Evolutionary conservation across 2,113 vertebrate species (phyloP).

Genomic region (Zosterops hypoxanthus): DNA sequence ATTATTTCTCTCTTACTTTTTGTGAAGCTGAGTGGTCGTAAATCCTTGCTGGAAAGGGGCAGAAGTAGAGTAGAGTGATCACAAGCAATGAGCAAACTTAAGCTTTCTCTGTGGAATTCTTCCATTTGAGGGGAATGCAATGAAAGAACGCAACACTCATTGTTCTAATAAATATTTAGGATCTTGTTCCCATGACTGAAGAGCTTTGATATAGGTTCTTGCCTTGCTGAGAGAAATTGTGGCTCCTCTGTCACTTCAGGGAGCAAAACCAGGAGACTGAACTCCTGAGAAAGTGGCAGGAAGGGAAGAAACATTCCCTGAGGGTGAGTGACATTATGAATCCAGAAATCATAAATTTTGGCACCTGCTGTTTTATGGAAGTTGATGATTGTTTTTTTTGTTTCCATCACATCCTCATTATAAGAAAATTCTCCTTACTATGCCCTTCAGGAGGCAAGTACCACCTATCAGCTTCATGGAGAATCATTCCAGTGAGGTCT

Average conservation of each 20-base stretch:
- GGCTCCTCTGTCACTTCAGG: not conserved
- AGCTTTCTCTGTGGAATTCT: not conserved
- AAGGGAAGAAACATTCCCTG: not conserved
- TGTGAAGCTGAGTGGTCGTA: fast-evolving
- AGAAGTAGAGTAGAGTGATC: not conserved
- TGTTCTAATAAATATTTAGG: not conserved
- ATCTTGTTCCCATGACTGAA: not conserved
- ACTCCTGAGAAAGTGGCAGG: not conserved
- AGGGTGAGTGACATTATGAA: not conserved
- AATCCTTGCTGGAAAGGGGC: not conserved
- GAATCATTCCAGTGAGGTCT: not conserved
- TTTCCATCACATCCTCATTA: not conserved
- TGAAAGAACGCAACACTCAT: not conserved
- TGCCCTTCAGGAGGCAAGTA: not conserved
- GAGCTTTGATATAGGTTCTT: not conserved
- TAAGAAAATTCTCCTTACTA: not conserved
- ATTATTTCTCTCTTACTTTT: not conserved
- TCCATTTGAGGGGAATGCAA: not conserved
- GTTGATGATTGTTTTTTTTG: not conserved
- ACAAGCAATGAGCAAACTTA: not conserved
- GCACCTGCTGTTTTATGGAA: not conserved
- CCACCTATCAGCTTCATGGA: not conserved
- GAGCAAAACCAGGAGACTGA: not conserved
- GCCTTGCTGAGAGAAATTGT: not conserved
- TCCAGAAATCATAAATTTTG: not conserved